A percentile compares a stretch with the other conserved stretches of the same genome.
phyloP scores from a whole-genome alignment of 2,888 invertebrate species.

The Rhodophaea formosa region DNA sequence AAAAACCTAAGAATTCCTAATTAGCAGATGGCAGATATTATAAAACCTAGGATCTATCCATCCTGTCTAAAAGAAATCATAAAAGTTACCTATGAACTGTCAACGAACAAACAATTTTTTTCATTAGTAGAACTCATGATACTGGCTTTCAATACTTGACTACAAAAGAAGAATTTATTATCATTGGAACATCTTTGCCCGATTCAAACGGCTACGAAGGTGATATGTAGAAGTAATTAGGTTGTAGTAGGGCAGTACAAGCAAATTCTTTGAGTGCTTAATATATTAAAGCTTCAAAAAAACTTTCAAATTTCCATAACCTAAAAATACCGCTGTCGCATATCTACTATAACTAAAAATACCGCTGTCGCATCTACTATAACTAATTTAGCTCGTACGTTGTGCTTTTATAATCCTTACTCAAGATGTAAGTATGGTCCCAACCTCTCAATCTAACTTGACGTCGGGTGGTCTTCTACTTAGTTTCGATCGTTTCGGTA shows the following conservation, averaged over 20 bases:
- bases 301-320: constrained; percentile 27
- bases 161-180: constrained; percentile 20
- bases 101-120: no score
- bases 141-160: neutral
- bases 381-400: neutral
- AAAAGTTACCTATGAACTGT: no score
- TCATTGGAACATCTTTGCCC: constrained; percentile 28
- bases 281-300: constrained; percentile 44
- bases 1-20: no score
- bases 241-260: constrained; percentile 43
- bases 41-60: no score
- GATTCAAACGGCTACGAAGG: constrained; percentile 41
- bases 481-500: no score
- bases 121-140: no score
- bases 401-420: constrained; percentile 9
- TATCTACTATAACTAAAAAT: neutral
- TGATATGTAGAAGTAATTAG: constrained; percentile 39
- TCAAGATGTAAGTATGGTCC: constrained; percentile 43
- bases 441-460: no score
- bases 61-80: no score
- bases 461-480: no score
- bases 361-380: neutral
- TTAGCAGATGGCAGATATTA: no score
- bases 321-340: neutral
- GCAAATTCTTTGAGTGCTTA: constrained; percentile 48